These are phyloP conservation scores for Caenorhabditis inopinata DNA, from an alignment of 1,140 invertebrate genomes.

Conservation along the genomic window DNA sequence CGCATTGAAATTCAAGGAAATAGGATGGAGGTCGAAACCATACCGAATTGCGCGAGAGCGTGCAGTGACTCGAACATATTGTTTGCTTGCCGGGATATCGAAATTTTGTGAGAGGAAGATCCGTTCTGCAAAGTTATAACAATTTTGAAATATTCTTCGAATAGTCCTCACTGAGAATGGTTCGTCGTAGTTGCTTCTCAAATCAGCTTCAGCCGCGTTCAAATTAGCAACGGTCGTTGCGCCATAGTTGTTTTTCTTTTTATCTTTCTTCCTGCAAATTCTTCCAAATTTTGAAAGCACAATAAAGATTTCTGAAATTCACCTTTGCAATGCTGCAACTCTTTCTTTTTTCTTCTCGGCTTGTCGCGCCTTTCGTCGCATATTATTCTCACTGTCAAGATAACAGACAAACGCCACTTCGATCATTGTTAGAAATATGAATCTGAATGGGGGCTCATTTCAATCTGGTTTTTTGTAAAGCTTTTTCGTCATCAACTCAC, in stretches of 20 bases:
- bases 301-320: slow-evolving; percentile 14
- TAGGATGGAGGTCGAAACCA: too few relatives aligned
- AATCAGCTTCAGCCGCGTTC: not conserved
- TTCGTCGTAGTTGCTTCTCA: not conserved
- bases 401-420: slow-evolving; percentile 54
- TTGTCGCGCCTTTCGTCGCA: slow-evolving; percentile 35
- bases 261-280: slow-evolving; percentile 12
- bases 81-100: not conserved
- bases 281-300: not conserved
- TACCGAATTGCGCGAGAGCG: slow-evolving; percentile 36
- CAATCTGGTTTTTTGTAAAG: not conserved
- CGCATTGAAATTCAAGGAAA: too few relatives aligned
- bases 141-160: not conserved
- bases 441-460: slow-evolving; percentile 35
- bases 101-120: not conserved
- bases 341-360: slow-evolving; percentile 40
- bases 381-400: slow-evolving; percentile 44
- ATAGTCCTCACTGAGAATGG: not conserved
- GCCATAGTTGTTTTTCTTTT: slow-evolving; percentile 24
- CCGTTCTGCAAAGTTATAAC: not conserved
- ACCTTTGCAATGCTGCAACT: slow-evolving; percentile 22
- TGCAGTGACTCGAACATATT: slow-evolving; percentile 44
- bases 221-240: not conserved
- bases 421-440: slow-evolving; percentile 53
- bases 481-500: not conserved